Evolutionary conservation across 2,888 invertebrate species (phyloP), one percentile per base, ranked within the genome.

Genomic region (Tachystola acroxantha): DNA sequence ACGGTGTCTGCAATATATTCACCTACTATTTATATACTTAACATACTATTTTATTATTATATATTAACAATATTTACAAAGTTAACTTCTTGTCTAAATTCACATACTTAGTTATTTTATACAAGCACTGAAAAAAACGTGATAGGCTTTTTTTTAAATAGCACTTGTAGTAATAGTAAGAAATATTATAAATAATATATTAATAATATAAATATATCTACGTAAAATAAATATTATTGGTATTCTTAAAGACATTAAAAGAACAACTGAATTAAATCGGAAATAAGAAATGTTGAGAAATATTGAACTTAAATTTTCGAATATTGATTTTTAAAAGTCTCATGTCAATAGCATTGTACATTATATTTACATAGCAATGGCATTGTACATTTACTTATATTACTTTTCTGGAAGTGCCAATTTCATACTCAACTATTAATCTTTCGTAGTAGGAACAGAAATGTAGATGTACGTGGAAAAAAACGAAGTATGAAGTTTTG

Each of bases 1-100:
- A 82, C 81, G 73, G 74, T 81, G 64, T 69, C 68, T 74, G 78
- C 68, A 53, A 66, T 70, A 63, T 57, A 53, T 56, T 60, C 45
- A 61, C 55, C 53, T 64, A 62, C 36, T 39, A 32, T 22, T 33
- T 22, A 31, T 31, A 39, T 25, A 24, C 14, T 29, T 33, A 27
- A 31, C 10, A 22, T 32, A 32, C 13, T 26, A 9, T 32, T 19
- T 29, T 24, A 25, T 10, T 22, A 35, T 12, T 34, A 37, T 39
- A 32, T 46, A 44, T 42, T 46, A 62, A 68, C 63, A 64, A 68
- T 77, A 74, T 76, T 61, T 80, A 80, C 77, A 79, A 66, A 64
- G 65, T 30, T 34, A 27, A 38, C 32, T 20, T 32, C 35, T 35
- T 22, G 24, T 30, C 16, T 34, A 26, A 26, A 22, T 29, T 16